Evolutionary conservation across 2,797 vertebrate species (phyloP), one percentile per base, ranked within the genome.

Genomic region (Clarias fuscus): DNA sequence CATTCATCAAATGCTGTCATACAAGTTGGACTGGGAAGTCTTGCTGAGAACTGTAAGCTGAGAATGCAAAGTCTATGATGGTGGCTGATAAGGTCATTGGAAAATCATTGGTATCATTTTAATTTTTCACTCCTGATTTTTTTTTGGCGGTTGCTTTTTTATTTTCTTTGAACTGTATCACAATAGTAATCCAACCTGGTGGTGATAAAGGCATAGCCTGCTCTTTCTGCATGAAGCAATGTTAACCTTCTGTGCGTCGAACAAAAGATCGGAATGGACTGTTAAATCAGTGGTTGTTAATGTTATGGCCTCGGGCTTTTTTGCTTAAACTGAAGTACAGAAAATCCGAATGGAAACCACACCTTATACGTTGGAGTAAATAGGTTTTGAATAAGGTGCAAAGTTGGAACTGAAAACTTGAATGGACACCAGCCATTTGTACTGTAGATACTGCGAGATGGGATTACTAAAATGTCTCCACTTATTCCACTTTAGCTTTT

Each of bases 101-200:
- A 33, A 33, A 68, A 33, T 68, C 17, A 68, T 33, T 70, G 71
- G 5, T 13, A 73, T 75, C 33, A 33, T 37, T 37, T 37, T 37
- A 4, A n/a, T 73, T 20, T 70, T 40, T 2, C 7, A 70, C 7
- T 40, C 18, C 17, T 20, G 68, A 53, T 27, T 3, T 5, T 75
- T 53, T 75, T 53, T 75, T 75, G 43, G 27, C n/a, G n/a, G 2
- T 27, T 30, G 13, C 2, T 40, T 70, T 37, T 20, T 20, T 5
- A 40, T 71, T 2, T 79, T 37, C 18, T 17, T 62, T 33, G 1
- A 79, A 37, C 77, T 58, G 6, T 8, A 17, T 27, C 75, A 33
- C 33, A 33, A 33, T 33, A 76, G n/a, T 56, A 58, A 76, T 76
- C 30, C 56, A 78, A 78, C 76, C 76, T 78, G 10, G 18, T 22